A percentile compares a stretch with the other conserved stretches of the same genome.
Evolutionary conservation across 2,113 vertebrate species (phyloP).

Genomic region (Catharus fuscescens): DNA sequence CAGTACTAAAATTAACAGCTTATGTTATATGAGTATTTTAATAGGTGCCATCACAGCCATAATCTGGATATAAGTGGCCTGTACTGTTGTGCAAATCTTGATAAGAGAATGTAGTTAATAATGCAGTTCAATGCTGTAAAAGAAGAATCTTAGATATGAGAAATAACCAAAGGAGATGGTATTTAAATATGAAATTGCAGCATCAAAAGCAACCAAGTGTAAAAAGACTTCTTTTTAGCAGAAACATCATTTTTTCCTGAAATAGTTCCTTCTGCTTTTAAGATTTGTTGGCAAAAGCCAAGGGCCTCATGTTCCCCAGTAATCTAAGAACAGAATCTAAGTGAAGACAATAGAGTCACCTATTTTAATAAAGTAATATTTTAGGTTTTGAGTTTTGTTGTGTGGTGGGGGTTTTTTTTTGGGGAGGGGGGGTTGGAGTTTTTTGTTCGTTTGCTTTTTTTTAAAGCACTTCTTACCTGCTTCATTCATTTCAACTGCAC

Average conservation of each 20-base stretch:
- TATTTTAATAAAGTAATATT: neutral
- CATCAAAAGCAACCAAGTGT: neutral
- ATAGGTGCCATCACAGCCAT: neutral
- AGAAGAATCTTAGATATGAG: neutral
- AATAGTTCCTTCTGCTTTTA: neutral
- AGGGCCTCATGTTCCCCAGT: neutral
- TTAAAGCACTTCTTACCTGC: conserved; percentile 62
- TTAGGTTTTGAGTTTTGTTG: neutral
- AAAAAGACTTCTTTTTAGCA: neutral
- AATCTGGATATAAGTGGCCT: neutral
- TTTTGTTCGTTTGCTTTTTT: too few relatives aligned
- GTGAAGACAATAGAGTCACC: neutral
- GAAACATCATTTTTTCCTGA: neutral
- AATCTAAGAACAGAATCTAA: neutral
- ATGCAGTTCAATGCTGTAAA: neutral
- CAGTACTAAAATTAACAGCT: neutral
- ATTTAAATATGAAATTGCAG: neutral
- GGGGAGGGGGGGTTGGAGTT: too few relatives aligned
- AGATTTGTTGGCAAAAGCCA: neutral
- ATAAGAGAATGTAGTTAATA: neutral
- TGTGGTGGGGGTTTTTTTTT: too few relatives aligned
- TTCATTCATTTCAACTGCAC: conserved; percentile 62
- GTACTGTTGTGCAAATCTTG: neutral
- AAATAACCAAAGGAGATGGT: neutral
- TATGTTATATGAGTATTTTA: neutral